These are phyloP conservation scores for Drosophila kokeensis DNA, from an alignment of 2,888 invertebrate species.

Conservation along the genomic window DNA sequence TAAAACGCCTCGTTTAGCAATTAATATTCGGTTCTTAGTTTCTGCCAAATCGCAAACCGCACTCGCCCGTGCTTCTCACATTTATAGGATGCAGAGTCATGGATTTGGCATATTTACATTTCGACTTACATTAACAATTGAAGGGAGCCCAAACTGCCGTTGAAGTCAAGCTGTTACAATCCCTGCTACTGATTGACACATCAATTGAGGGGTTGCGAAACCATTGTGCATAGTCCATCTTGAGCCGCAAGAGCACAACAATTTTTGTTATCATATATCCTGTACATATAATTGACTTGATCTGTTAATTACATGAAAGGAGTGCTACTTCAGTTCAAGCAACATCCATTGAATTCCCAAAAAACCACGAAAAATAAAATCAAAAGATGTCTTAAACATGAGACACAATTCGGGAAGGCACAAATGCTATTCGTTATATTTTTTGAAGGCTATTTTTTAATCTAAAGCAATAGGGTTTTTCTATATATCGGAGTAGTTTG, in stretches of 20 bases:
- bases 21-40: conserved; percentile 53
- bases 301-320: no score
- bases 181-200: conserved; percentile 42
- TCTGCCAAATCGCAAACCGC: not conserved
- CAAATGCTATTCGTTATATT: conserved; percentile 66
- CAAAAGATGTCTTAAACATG: conserved; percentile 24
- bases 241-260: not conserved
- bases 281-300: not conserved
- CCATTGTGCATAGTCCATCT: not conserved
- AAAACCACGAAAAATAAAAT: conserved; percentile 16
- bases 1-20: conserved; percentile 65
- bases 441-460: conserved; percentile 64
- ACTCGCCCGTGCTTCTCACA: not conserved
- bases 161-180: conserved; percentile 44
- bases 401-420: conserved; percentile 66
- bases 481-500: conserved; percentile 55
- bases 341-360: conserved; percentile 6
- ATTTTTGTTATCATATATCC: not conserved
- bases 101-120: conserved; percentile 74
- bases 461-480: conserved; percentile 53
- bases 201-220: conserved; percentile 13
- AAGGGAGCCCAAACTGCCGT: conserved; percentile 36
- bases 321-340: not conserved
- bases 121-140: conserved; percentile 35
- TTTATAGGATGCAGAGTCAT: conserved; percentile 29